These are phyloP conservation scores for Noctua comes DNA, from an alignment of 2,888 invertebrate genomes.

Conservation along the genomic window DNA sequence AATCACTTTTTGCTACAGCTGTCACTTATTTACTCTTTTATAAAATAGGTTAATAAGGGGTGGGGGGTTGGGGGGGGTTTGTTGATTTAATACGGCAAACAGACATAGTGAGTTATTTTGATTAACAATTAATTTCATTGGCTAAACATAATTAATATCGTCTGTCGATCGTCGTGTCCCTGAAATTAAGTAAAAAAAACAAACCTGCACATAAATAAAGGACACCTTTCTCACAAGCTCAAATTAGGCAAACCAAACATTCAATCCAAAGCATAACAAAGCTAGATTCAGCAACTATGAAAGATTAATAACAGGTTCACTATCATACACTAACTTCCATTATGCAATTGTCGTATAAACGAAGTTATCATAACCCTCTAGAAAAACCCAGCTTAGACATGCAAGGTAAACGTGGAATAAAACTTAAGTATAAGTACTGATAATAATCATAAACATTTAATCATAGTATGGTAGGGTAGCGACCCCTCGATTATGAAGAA, in stretches of 20 bases:
- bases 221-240: background rate
- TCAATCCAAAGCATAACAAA: background rate
- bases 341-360: background rate
- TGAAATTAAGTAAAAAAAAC: background rate
- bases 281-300: background rate
- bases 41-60: background rate
- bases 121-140: background rate
- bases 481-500: slow-evolving; percentile 35
- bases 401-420: slow-evolving; percentile 30
- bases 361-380: slow-evolving; percentile 10
- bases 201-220: background rate
- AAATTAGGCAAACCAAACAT: background rate
- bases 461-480: slow-evolving; percentile 40
- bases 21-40: background rate
- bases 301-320: background rate
- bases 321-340: background rate
- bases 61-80: no score
- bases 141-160: background rate
- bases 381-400: slow-evolving; percentile 23
- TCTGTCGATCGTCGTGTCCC: background rate
- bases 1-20: no score
- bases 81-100: background rate
- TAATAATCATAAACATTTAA: slow-evolving; percentile 55
- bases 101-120: background rate
- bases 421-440: slow-evolving; percentile 32